phyloP scores from a whole-genome alignment of 2,113 vertebrate genomes.

The Felis catus region F.catus_Fca126_mat1.0 CM031419.1:67892001-67892500 shows the following conservation, averaged over 20 bases:
- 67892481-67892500: not conserved
- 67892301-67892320: slow-evolving; percentile 28
- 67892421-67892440: not conserved
- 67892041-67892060: too few species aligned
- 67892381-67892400: not conserved
- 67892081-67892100: too few species aligned
- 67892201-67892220: too few species aligned
- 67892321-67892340: not conserved
- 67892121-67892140: too few species aligned
- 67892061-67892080: too few species aligned
- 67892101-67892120: too few species aligned
- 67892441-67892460: not conserved
- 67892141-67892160: too few species aligned
- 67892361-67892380: not conserved
- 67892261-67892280: not conserved
- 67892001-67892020: not conserved
- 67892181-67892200: too few species aligned
- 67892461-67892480: not conserved
- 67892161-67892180: too few species aligned
- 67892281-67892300: not conserved
- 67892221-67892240: too few species aligned
- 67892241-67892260: too few species aligned
- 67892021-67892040: not conserved
- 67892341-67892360: not conserved
- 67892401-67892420: not conserved